Evolutionary conservation across 2,888 invertebrate genomes (phyloP), one percentile per base, ranked within the genome.

Genomic region (Zeuzera pyrina): DNA sequence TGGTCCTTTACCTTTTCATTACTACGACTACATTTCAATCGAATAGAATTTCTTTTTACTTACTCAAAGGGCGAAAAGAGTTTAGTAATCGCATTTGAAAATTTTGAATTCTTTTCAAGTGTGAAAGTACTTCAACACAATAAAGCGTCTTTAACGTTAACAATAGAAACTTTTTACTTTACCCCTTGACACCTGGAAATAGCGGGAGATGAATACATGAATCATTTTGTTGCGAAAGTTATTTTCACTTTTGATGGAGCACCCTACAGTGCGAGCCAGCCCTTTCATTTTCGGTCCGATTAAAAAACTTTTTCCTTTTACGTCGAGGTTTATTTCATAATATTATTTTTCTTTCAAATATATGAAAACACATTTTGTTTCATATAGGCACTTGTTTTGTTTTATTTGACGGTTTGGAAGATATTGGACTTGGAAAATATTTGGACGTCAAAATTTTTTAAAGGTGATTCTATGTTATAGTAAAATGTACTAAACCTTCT

Each of bases 1-100:
- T 72, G 72, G 64, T 61, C 59, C 66, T 76, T 77, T 74, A 68
- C 69, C 65, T 64, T 71, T 73, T 70, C 69, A 78, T 76, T 73
- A 69, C 52, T 34, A 36, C 49, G 50, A 51, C 58, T 52, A 60
- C 63, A 58, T 64, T 65, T 62, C 58, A 53, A 65, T 63, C 40
- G 45, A 43, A 65, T 63, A 39, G 45, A 43, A 45, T 24, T 34
- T 34, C 35, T 15, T 13, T 22, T 16, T 7, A 12, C 13, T 23
- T n/a, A n/a, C 26, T 11, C 8, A 16, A 16, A 10, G 42, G 43
- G 38, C 43, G 35, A n/a, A 32, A 30, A 46, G 13, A 42, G 27
- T 42, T 43, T 31, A 25, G 36, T 42, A 47, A 45, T 45, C 35
- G 38, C 42, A 38, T 51, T 45, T 36, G 39, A 34, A 41, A 40